These are phyloP conservation scores for Callaeas wilsoni DNA, from an alignment of 2,113 vertebrate species.

Conservation along the genomic window DNA sequence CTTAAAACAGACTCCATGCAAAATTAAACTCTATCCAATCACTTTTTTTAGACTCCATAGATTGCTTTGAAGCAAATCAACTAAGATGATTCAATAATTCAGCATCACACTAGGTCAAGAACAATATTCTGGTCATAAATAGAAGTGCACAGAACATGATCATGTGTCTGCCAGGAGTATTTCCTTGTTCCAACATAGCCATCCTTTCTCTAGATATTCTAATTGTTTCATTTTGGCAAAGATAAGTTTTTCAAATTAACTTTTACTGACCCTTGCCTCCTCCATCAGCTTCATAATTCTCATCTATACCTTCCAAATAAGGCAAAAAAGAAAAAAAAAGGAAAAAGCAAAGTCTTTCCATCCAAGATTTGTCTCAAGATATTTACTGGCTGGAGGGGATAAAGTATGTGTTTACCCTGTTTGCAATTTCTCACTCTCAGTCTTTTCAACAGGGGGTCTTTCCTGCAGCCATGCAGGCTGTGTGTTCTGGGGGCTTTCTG, in stretches of 20 bases:
- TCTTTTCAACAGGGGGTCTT: neutral
- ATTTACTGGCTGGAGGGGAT: neutral
- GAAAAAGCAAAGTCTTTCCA: neutral
- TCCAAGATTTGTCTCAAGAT: neutral
- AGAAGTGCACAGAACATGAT: neutral
- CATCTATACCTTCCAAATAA: neutral
- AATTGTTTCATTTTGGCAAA: conserved; percentile 58
- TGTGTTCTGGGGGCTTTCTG: neutral
- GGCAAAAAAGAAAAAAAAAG: neutral
- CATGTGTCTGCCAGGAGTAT: conserved; percentile 24
- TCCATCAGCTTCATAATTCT: neutral
- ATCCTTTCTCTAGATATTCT: conserved; percentile 34
- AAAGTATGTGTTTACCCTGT: neutral
- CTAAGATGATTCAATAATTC: conserved; percentile 27
- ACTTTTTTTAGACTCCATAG: neutral
- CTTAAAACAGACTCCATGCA: neutral
- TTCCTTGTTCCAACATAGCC: conserved; percentile 14
- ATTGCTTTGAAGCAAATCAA: conserved; percentile 43
- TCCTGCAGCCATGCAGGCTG: neutral
- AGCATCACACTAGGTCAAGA: conserved; percentile 45
- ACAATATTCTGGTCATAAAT: conserved; percentile 26
- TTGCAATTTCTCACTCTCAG: neutral
- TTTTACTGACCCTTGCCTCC: conserved; percentile 21
- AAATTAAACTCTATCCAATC: neutral
- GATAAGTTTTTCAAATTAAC: conserved; percentile 42